A percentile compares a stretch with the other conserved stretches of the same genome.
Evolutionary conservation across 2,113 vertebrate species (phyloP).

Genomic region (Silurus meridionalis): DNA sequence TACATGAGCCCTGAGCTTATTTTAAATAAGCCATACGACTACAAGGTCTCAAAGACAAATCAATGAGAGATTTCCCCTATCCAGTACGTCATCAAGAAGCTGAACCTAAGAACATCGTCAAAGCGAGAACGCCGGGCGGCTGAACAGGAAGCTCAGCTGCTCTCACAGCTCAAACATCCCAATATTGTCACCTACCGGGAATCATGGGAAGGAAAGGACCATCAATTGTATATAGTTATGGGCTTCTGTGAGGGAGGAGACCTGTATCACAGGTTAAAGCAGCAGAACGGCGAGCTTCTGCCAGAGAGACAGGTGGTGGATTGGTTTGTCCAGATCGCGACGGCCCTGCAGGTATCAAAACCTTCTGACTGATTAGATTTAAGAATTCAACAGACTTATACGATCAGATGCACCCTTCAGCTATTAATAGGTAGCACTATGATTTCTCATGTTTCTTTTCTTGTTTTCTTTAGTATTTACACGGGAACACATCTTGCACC

Average conservation of each 20-base stretch:
- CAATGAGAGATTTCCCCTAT: slow-evolving; percentile 20
- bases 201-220: slow-evolving; percentile 92
- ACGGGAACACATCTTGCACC: slow-evolving; percentile 93
- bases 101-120: slow-evolving; percentile 87
- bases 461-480: slow-evolving; percentile 83
- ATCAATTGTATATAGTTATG: slow-evolving; percentile 93
- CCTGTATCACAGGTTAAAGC: slow-evolving; percentile 91
- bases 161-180: slow-evolving; percentile 89
- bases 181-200: slow-evolving; percentile 97
- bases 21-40: slow-evolving; percentile 94
- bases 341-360: slow-evolving; percentile 88
- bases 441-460: slow-evolving; percentile 1
- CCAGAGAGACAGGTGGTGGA: slow-evolving; percentile 92
- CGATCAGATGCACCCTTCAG: neutral
- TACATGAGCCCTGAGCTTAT: slow-evolving; percentile 99
- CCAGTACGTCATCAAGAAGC: slow-evolving; percentile 94
- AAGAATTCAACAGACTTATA: neutral
- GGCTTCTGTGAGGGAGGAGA: slow-evolving; percentile 97
- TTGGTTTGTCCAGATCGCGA: slow-evolving; percentile 98
- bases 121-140: slow-evolving; percentile 84
- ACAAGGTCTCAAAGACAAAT: slow-evolving; percentile 80
- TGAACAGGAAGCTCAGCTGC: slow-evolving; percentile 92
- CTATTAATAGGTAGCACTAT: neutral
- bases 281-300: slow-evolving; percentile 87
- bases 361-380: neutral